A percentile compares a stretch with the other conserved stretches of the same genome.
These are phyloP conservation scores for Altica lythri DNA, from an alignment of 2,888 invertebrate species.

Conservation along the genomic window DNA sequence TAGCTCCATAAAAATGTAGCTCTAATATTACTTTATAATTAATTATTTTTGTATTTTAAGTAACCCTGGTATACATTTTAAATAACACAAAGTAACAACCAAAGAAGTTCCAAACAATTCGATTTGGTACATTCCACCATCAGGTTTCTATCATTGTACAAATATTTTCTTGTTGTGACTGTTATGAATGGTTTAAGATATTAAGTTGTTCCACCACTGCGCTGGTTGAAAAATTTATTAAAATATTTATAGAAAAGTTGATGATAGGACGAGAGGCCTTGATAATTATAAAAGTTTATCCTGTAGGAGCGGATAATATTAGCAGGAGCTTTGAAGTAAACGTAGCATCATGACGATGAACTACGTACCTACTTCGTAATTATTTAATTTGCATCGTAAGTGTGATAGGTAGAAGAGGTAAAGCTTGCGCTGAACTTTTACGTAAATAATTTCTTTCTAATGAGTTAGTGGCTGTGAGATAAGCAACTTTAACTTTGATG, in stretches of 20 bases:
- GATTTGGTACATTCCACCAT: too few relatives aligned
- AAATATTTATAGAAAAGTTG: constrained; percentile 53
- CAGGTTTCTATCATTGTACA: too few relatives aligned
- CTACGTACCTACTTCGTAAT: constrained; percentile 56
- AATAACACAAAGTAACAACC: too few relatives aligned
- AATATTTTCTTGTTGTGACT: too few relatives aligned
- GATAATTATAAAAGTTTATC: constrained; percentile 54
- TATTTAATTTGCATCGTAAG: constrained; percentile 58
- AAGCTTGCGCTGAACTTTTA: constrained; percentile 46
- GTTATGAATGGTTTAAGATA: background rate
- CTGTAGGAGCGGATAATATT: constrained; percentile 45
- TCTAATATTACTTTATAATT: too few relatives aligned
- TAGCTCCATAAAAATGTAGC: too few relatives aligned
- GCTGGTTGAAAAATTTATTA: constrained; percentile 47
- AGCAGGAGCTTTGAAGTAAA: constrained; percentile 49
- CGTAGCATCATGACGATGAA: constrained; percentile 48
- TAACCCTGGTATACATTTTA: too few relatives aligned
- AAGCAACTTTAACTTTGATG: constrained; percentile 2
- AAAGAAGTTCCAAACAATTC: too few relatives aligned
- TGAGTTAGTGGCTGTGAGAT: too few relatives aligned
- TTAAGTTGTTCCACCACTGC: too few relatives aligned
- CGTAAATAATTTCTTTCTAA: constrained; percentile 22
- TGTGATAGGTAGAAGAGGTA: constrained; percentile 53
- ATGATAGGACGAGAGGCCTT: constrained; percentile 29
- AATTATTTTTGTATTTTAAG: too few relatives aligned